These are phyloP conservation scores for Cercopithecus diana DNA, from an alignment of 2,797 vertebrate genomes.

Conservation along the genomic window DNA sequence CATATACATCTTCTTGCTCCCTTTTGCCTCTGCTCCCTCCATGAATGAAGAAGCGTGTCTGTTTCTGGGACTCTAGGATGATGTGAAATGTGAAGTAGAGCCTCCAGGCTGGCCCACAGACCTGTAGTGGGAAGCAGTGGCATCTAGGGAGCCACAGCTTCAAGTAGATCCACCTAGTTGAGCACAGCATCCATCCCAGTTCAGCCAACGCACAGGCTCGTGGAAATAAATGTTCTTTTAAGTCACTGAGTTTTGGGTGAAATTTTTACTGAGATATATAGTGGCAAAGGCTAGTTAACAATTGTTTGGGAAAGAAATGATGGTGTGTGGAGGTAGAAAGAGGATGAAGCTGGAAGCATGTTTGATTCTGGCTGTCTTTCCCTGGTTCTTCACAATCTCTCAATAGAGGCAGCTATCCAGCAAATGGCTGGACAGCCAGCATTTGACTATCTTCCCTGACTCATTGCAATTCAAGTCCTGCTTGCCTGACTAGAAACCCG, in stretches of 20 bases:
- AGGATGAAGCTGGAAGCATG: background rate
- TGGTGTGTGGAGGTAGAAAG: background rate
- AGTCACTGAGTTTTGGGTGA: background rate
- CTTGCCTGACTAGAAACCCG: background rate
- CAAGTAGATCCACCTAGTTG: background rate
- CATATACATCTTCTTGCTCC: background rate
- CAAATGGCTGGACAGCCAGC: background rate
- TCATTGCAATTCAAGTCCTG: background rate
- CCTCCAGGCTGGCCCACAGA: background rate
- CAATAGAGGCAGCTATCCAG: background rate
- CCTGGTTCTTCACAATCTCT: background rate
- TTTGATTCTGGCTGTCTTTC: background rate
- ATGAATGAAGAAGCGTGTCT: background rate
- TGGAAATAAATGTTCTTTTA: background rate
- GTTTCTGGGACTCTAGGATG: background rate
- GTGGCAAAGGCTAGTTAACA: background rate
- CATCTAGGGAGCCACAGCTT: background rate
- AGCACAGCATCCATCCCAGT: background rate
- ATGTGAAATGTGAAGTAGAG: background rate
- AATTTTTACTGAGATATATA: background rate
- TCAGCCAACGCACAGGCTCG: background rate
- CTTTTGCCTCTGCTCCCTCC: background rate
- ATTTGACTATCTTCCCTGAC: background rate
- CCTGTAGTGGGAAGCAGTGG: background rate
- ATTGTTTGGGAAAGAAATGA: background rate